A percentile compares a stretch with the other conserved stretches of the same genome.
These are phyloP conservation scores for Rhabdomys pumilio DNA, from an alignment of 2,797 vertebrate genomes.

Conservation along the genomic window DNA sequence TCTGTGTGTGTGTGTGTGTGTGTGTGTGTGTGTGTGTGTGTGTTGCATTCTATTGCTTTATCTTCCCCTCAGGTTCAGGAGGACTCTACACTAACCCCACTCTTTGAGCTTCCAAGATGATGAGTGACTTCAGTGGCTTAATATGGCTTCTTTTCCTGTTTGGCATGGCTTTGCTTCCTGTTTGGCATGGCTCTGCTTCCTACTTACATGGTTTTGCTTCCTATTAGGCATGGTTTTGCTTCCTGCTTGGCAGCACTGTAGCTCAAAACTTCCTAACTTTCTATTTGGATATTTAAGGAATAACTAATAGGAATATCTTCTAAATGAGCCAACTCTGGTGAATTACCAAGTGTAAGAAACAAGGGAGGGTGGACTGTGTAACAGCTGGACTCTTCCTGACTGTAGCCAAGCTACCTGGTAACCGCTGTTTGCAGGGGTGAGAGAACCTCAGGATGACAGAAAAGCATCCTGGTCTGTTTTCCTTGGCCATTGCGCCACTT, in stretches of 20 bases:
- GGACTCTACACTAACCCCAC: not conserved
- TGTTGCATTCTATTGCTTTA: not conserved
- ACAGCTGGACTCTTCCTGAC: constrained; percentile 84
- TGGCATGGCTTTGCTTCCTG: constrained; percentile 73
- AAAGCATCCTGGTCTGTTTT: constrained; percentile 63
- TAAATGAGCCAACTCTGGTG: constrained; percentile 65
- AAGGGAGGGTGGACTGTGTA: not conserved
- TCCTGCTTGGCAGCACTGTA: constrained; percentile 64
- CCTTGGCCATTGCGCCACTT: constrained; percentile 57
- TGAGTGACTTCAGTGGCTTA: not conserved
- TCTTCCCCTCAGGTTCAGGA: not conserved
- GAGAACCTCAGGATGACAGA: constrained; percentile 13
- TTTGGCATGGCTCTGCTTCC: constrained; percentile 69
- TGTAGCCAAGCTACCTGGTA: constrained; percentile 78
- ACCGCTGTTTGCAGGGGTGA: not conserved
- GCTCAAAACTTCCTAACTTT: constrained; percentile 30
- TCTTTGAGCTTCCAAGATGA: not conserved
- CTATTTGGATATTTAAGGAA: constrained; percentile 57
- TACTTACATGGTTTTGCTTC: too few species aligned
- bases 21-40: too few species aligned
- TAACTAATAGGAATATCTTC: constrained; percentile 68
- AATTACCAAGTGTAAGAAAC: constrained; percentile 81
- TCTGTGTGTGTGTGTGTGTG: not conserved
- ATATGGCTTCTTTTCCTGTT: constrained; percentile 35
- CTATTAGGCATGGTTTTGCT: not conserved